Percentiles rank a stretch among this genome's conserved stretches.
phyloP scores from a whole-genome alignment of 2,797 vertebrate species.

The Brachyalestes nurse region DNA sequence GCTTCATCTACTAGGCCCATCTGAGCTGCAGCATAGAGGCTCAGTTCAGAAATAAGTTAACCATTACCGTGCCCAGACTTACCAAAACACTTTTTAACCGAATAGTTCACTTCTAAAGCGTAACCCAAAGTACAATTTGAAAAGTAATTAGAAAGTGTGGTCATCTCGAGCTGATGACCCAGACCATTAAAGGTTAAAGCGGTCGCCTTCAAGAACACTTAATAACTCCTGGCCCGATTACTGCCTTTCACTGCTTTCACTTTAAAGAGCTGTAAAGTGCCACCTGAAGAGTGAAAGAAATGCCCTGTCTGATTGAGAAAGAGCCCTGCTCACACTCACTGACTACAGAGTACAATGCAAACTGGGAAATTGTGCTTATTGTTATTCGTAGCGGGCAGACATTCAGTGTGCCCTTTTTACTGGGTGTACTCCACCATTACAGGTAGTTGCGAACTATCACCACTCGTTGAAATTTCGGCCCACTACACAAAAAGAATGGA shows the following conservation, averaged over 20 bases:
- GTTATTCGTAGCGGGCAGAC: conserved; percentile 79
- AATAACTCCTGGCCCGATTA: conserved; percentile 60
- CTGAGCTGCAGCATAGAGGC: background rate
- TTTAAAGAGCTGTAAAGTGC: conserved; percentile 77
- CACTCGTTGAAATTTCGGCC: conserved; percentile 77
- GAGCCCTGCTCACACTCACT: conserved; percentile 64
- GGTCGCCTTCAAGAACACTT: conserved; percentile 57
- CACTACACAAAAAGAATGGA: conserved; percentile 75
- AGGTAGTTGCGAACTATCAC: conserved; percentile 84
- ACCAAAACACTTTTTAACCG: conserved; percentile 27
- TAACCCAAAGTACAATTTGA: conserved; percentile 26
- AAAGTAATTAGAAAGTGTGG: conserved; percentile 47
- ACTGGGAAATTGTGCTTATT: conserved; percentile 78
- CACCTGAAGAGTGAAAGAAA: conserved; percentile 65
- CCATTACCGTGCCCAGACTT: background rate
- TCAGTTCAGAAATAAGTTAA: conserved; percentile 1
- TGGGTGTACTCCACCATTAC: conserved; percentile 72
- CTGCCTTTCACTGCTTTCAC: conserved; percentile 63
- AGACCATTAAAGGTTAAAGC: conserved; percentile 58
- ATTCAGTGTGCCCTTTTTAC: conserved; percentile 72
- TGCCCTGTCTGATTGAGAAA: conserved; percentile 56
- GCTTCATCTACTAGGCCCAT: conserved; percentile 1
- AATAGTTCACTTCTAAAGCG: conserved; percentile 23
- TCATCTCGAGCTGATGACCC: conserved; percentile 53
- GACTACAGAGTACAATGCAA: conserved; percentile 70